phyloP scores from a whole-genome alignment of 1,140 invertebrate species.

The Formica selysi region DNA sequence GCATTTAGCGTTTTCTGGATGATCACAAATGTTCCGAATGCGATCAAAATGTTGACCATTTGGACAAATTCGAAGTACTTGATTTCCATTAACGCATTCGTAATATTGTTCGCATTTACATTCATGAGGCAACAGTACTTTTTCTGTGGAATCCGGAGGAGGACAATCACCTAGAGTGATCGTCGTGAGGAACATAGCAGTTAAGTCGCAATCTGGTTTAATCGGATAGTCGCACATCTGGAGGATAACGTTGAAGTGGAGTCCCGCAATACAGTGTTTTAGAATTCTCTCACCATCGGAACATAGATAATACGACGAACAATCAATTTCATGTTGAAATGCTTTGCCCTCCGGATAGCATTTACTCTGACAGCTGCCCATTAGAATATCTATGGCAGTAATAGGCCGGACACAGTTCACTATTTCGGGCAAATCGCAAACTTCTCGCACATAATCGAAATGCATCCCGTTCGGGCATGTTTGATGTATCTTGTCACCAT shows the following conservation, averaged over 20 bases:
- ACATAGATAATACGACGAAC: constrained; percentile 87
- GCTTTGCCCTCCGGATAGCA: background rate
- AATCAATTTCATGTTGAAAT: constrained; percentile 84
- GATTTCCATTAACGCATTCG: too few species aligned
- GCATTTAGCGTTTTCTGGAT: too few species aligned
- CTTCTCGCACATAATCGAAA: constrained; percentile 79
- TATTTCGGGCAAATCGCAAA: constrained; percentile 80
- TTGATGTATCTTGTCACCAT: constrained; percentile 84
- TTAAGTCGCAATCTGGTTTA: constrained; percentile 16
- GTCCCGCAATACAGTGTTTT: constrained; percentile 82
- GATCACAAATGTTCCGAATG: too few species aligned
- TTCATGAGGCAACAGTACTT: too few species aligned
- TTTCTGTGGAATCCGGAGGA: too few species aligned
- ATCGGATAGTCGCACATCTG: constrained; percentile 82
- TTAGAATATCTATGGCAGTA: background rate
- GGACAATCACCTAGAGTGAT: too few species aligned
- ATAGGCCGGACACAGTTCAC: constrained; percentile 72
- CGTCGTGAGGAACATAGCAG: background rate
- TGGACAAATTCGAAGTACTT: too few species aligned
- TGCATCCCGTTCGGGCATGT: constrained; percentile 82
- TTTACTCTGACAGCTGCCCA: background rate
- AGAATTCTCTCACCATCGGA: constrained; percentile 83
- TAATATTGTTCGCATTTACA: too few species aligned
- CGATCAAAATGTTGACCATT: too few species aligned
- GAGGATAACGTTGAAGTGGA: constrained; percentile 86